phyloP scores from a whole-genome alignment of 37 sponge, comb jelly and placozoan genomes.

The Ephydatia muelleri region DNA sequence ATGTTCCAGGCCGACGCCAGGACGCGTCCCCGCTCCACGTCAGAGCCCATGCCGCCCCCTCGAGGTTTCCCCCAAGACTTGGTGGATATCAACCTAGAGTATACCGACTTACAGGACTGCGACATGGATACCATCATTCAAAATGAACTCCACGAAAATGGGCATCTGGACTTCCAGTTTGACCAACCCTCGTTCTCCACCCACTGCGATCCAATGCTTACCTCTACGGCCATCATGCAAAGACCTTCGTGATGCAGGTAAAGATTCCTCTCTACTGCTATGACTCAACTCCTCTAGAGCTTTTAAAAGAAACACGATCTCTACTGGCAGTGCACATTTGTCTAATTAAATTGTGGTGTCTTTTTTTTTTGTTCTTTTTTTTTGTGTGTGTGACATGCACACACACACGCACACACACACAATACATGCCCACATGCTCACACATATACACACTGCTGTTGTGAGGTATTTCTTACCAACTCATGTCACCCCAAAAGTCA shows the following conservation, averaged over 20 bases:
- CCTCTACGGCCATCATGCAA: conserved; percentile 36
- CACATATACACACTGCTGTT: too few relatives aligned
- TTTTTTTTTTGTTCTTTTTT: too few relatives aligned
- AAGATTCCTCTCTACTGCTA: too few relatives aligned
- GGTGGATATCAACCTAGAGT: conserved; percentile 40
- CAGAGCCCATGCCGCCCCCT: conserved; percentile 42
- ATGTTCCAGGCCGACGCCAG: conserved; percentile 25
- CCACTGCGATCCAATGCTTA: conserved; percentile 51
- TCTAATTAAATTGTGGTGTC: too few relatives aligned
- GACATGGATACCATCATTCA: conserved; percentile 54
- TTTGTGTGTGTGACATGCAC: too few relatives aligned
- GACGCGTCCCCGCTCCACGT: conserved; percentile 63
- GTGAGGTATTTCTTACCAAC: too few relatives aligned
- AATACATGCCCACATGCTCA: too few relatives aligned
- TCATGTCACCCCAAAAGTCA: too few relatives aligned
- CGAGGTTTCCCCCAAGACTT: conserved; percentile 52
- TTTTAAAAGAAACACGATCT: too few relatives aligned
- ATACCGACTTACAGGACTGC: conserved; percentile 31
- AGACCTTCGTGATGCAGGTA: conserved; percentile 15
- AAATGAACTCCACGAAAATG: conserved; percentile 58
- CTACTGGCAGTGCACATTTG: too few relatives aligned
- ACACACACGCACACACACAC: too few relatives aligned
- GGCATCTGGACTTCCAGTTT: conserved; percentile 57
- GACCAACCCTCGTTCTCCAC: conserved; percentile 4
- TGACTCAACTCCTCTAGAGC: too few relatives aligned